Evolutionary conservation across 2,888 invertebrate genomes (phyloP), one percentile per base, ranked within the genome.

Genomic region (Apantesis nais): DNA sequence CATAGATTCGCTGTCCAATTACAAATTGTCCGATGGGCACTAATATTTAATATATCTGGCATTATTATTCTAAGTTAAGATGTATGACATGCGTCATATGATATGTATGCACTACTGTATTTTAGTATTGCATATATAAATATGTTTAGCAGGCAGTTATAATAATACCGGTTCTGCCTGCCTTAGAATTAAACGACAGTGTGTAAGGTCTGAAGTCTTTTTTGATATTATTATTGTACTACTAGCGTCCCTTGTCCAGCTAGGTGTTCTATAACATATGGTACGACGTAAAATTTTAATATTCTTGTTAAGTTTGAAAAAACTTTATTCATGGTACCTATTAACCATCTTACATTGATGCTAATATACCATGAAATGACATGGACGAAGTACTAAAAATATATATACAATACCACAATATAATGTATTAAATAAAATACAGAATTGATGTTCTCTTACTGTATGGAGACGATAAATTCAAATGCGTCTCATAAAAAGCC

Each of bases 401-500:
- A 11, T 12, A 41, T 5, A 44, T 44, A 19, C 14, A 44, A 44
- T 16, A 44, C 19, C 3, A 19, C 19, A 19, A 1, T 44, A 44
- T 22, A 22, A 48, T 3, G 48, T 14, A 48, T 22, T 44, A 44
- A 44, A 44, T 44, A 3, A 48, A 22, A 48, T 19, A 19, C 22
- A 48, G 16, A 48, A 48, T 48, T 48, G 4, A 48, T 22, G 22
- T 22, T 22, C 48, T 19, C 8, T 22, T 52, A 8, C 52, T 52
- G 25, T 55, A n/a, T n/a, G 12, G 25, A 25, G 14, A 25, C 16
- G 14, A 55, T 25, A 12, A 0, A 52, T 8, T 8, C 44, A 75
- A 68, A 72, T n/a, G n/a, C n/a, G 12, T 65, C 14, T 52, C 70
- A 62, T 64, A 72, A 63, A 70, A 72, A 72, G 72, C 60, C 67